Conservation (phyloP, 1,140 invertebrate genomes). For the Bombus pascuorum region DNA sequence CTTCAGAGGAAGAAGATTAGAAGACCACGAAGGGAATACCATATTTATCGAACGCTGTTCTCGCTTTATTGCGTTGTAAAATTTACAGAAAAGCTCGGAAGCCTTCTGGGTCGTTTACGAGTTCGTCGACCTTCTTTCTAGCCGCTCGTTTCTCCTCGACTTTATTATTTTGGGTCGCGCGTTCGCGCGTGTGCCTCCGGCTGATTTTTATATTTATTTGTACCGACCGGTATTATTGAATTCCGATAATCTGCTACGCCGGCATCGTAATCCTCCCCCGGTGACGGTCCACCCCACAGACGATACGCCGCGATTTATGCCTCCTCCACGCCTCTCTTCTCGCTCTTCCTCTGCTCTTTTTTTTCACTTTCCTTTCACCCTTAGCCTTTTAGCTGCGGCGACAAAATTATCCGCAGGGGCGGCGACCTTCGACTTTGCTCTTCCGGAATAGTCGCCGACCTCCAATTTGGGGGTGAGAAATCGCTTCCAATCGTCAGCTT, state of each 20-base stretch:
- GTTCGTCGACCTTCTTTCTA: constrained; percentile 19
- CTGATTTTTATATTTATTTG: constrained; percentile 64
- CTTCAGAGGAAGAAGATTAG: neutral
- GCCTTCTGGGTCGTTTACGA: constrained; percentile 1
- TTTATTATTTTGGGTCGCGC: constrained; percentile 50
- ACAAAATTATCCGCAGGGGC: constrained; percentile 15
- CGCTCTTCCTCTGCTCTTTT: neutral
- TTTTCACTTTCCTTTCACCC: neutral
- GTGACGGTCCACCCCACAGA: neutral
- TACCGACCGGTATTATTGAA: constrained; percentile 64
- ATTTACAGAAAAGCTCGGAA: constrained; percentile 14
- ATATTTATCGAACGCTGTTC: constrained; percentile 1
- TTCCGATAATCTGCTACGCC: constrained; percentile 65
- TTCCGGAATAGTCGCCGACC: constrained; percentile 3
- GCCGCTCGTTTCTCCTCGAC: constrained; percentile 20
- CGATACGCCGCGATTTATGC: constrained; percentile 53
- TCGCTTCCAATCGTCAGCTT: constrained; percentile 4
- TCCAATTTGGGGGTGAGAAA: neutral
- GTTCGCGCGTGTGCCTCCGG: constrained; percentile 1
- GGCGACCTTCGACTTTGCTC: constrained; percentile 2
- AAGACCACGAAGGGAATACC: neutral
- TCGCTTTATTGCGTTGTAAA: constrained; percentile 21
- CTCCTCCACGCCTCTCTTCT: neutral
- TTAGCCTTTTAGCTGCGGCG: constrained; percentile 16
- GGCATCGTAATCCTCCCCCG: constrained; percentile 48